These are phyloP conservation scores for Dexiosoma caninum DNA, from an alignment of 2,888 invertebrate species.

Conservation along the genomic window DNA sequence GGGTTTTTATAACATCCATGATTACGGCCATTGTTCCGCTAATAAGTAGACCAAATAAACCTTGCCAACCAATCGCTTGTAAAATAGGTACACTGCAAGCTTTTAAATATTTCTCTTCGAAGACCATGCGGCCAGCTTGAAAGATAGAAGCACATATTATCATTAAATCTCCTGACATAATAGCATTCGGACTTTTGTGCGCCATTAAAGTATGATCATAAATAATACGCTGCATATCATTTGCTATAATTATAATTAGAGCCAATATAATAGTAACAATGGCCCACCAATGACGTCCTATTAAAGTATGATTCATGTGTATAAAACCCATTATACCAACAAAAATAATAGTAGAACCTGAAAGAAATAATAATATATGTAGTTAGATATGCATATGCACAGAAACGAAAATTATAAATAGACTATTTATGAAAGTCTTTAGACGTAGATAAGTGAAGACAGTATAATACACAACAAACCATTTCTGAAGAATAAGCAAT, in stretches of 20 bases:
- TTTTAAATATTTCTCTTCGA: slow-evolving; percentile 93
- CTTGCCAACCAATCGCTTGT: slow-evolving; percentile 96
- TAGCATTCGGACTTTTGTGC: slow-evolving; percentile 80
- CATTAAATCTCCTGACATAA: slow-evolving; percentile 89
- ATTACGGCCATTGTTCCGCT: slow-evolving; percentile 83
- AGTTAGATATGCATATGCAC: too few species aligned
- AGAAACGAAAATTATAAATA: too few species aligned
- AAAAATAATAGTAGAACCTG: slow-evolving; percentile 91
- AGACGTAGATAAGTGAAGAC: too few species aligned
- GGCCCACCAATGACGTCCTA: slow-evolving; percentile 85
- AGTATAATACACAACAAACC: too few species aligned
- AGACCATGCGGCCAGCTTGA: slow-evolving; percentile 93
- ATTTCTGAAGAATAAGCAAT: too few species aligned
- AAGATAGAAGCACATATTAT: slow-evolving; percentile 88
- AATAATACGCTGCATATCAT: slow-evolving; percentile 80
- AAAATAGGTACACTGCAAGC: slow-evolving; percentile 91
- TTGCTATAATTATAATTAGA: slow-evolving; percentile 84
- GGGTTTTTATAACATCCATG: slow-evolving; percentile 88
- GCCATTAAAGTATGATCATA: slow-evolving; percentile 68
- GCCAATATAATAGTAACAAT: slow-evolving; percentile 86
- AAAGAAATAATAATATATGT: slow-evolving; percentile 15
- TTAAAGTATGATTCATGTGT: slow-evolving; percentile 84
- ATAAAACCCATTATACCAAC: slow-evolving; percentile 91
- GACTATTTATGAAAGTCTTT: too few species aligned
- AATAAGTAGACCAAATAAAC: slow-evolving; percentile 85